Evolutionary conservation across 2,888 invertebrate genomes (phyloP), one percentile per base, ranked within the genome.

Genomic region (Aelia acuminata): DNA sequence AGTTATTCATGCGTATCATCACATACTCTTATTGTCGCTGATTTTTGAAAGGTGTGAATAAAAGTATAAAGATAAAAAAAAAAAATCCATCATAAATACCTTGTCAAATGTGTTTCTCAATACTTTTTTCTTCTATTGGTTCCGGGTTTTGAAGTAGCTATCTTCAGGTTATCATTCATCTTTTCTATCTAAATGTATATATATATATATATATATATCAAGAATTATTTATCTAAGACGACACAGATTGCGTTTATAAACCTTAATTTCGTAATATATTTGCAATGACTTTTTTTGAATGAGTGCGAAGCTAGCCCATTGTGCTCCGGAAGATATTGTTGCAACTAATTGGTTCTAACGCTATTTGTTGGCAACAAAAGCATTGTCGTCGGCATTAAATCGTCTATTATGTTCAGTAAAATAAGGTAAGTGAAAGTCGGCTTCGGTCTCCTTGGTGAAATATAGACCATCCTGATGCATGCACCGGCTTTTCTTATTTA

Each of bases 351-450:
- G 63, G 63, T 70, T 70, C 63, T 35, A 70, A 70, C 31, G 35
- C 35, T 70, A 70, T 70, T 70, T 8, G 63, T 35, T 70, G 63
- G 18, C 18, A 35, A 70, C 63, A 70, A 70, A 70, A 35, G 63
- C 63, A 70, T 35, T 70, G 63, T 35, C 63, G 63, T 18, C 26
- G 63, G 35, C 35, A 18, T 70, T 70, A 70, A 70, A 70, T 70
- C 35, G 63, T 70, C 63, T 70, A 70, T 70, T 70, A 70, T 70
- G 63, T 70, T 70, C 31, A 70, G 63, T 70, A 70, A 70, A 70
- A 70, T 70, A 35, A 7, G 63, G 63, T 70, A 70, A 70, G 63
- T 31, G 63, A 70, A 70, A 70, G 63, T 70, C 18, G 15, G 63
- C 63, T 22, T 35, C 31, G 26, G 18, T 18, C 31, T 70, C 20